These are phyloP conservation scores for Leptinotarsa rubiginosa DNA, from an alignment of 2,888 invertebrate species.

Conservation along the genomic window DNA sequence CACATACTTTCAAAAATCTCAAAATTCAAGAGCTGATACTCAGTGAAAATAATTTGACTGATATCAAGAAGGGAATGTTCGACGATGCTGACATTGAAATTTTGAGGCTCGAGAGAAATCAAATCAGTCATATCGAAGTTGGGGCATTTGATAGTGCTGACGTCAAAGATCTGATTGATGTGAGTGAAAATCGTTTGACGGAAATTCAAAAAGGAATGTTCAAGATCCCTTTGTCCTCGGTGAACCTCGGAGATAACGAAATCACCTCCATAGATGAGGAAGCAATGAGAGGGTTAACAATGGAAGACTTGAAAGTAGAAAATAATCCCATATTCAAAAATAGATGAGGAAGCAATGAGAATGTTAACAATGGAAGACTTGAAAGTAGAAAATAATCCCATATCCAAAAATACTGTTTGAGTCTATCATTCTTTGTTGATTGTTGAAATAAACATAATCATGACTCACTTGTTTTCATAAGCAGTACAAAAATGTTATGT, in stretches of 20 bases:
- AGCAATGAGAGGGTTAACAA: not conserved
- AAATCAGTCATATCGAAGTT: constrained; percentile 21
- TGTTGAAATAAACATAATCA: no score
- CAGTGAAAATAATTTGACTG: not conserved
- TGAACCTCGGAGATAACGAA: constrained; percentile 1
- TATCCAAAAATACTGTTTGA: not conserved
- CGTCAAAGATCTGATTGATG: not conserved
- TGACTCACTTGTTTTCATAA: no score
- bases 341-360: not conserved
- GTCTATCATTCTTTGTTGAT: no score
- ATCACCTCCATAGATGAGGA: constrained; percentile 21
- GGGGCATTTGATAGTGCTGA: constrained; percentile 19
- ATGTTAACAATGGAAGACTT: not conserved
- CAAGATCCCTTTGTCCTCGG: constrained; percentile 4
- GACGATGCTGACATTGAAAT: not conserved
- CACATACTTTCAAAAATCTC: constrained; percentile 10
- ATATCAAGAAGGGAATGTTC: constrained; percentile 21
- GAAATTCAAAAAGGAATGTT: constrained; percentile 19
- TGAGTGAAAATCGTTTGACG: constrained; percentile 9
- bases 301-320: not conserved
- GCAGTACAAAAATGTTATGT: no score
- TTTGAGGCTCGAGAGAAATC: constrained; percentile 8
- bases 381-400: constrained; percentile 24
- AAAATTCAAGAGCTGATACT: not conserved
- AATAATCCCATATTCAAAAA: constrained; percentile 25